These are phyloP conservation scores for Oceanodroma leucorhoa DNA, from an alignment of 2,797 vertebrate genomes.

Conservation along the genomic window DNA sequence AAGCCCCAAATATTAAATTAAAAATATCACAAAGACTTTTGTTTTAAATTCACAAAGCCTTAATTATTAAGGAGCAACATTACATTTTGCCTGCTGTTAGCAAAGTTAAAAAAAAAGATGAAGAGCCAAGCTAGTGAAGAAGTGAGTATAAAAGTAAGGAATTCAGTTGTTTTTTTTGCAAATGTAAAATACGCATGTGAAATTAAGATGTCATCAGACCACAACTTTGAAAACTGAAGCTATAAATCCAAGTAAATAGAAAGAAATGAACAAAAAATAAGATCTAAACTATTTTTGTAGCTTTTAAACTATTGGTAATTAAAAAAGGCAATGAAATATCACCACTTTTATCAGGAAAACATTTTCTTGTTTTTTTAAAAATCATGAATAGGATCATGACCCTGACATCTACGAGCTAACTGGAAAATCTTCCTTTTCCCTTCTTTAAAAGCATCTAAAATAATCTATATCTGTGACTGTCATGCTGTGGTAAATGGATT, in stretches of 20 bases:
- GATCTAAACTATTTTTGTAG: not conserved
- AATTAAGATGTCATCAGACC: conserved; percentile 3
- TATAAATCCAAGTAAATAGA: conserved; percentile 12
- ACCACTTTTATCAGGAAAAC: conserved; percentile 8
- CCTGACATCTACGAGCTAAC: not conserved
- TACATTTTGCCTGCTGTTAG: not conserved
- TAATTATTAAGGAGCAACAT: not conserved
- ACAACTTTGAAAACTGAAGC: conserved; percentile 16
- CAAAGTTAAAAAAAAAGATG: not conserved
- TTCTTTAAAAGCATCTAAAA: conserved; percentile 31
- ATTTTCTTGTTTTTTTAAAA: not conserved
- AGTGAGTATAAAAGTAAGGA: not conserved
- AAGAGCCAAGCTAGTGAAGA: not conserved
- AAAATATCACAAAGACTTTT: not conserved
- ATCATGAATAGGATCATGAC: not conserved
- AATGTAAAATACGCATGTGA: not conserved
- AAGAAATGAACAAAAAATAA: not conserved
- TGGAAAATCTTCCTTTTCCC: not conserved
- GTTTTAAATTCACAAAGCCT: not conserved
- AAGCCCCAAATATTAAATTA: conserved; percentile 8
- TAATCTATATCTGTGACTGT: not conserved
- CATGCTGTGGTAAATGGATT: not conserved
- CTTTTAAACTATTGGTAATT: not conserved
- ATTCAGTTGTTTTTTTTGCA: not conserved
- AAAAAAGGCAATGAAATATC: conserved; percentile 17